Base-by-base conservation (phyloP, 1,140 invertebrate species). In the Camponotus pennsylvanicus region DNA sequence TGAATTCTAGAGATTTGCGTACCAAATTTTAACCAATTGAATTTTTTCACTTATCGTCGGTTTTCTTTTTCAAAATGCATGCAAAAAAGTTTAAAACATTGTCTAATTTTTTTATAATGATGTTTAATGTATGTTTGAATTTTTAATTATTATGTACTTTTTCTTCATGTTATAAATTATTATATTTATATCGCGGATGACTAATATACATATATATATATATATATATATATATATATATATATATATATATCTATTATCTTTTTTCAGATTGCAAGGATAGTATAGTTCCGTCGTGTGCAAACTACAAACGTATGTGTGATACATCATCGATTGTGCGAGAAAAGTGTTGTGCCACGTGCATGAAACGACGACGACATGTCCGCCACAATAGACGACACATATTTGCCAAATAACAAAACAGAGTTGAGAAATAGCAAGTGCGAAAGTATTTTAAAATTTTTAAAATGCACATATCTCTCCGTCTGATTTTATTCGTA, bases 261-360 rank as follows among this genome's bases (percentile, higher is more conserved):
- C 13, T 83, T 45, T 83, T 88, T 85, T 84, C 75, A 94, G 93
- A 87, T 42, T 94, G 93, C 77, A 92, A 91, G 67, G 93, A 94
- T 85, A 93, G 67, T 8, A 91, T 92, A n/a, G 69, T 85, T 32
- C 89, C 93, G 18, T 71, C 86, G 0, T 94, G 93, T 61, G 69
- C 89, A 9, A 86, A 92, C 15, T 93, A 94, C 67, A 90, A 85
- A 73, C 89, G 89, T 15, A 93, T 93, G 91, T 94, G 93, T 69
- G 90, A 93, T 27, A 80, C 90, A 63, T 94, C 93, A 57, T 86
- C 86, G 71, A 89, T 92, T 34, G 91, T 93, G 27, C 90, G 89
- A 37, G 91, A 93, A 69, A 93, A 93, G 86, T 94, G 93, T 90
- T 94, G 93, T 73, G 91, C 91, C 37, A 93, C 92, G 7, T 94